Evolutionary conservation across 2,888 invertebrate species (phyloP).

Genomic region (Lobophora halterata): DNA sequence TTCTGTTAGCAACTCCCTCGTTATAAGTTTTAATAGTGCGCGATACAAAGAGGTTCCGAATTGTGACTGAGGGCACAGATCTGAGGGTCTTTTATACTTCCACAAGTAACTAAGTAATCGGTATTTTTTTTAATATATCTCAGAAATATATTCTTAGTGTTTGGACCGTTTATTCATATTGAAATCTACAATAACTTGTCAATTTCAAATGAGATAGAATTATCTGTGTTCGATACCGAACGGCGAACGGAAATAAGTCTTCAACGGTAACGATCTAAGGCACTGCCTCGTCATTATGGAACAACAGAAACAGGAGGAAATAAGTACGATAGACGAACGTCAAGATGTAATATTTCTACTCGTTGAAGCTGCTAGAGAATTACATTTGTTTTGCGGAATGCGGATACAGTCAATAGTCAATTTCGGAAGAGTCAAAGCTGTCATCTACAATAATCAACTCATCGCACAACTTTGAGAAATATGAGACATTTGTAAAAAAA

Average conservation of each 20-base stretch:
- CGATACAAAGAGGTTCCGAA: slow-evolving; percentile 58
- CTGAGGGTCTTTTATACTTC: slow-evolving; percentile 34
- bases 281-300: slow-evolving; percentile 56
- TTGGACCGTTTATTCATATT: too few relatives aligned
- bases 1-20: slow-evolving; percentile 53
- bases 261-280: slow-evolving; percentile 45
- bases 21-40: slow-evolving; percentile 74
- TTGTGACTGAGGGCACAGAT: slow-evolving; percentile 39
- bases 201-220: slow-evolving; percentile 11
- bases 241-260: slow-evolving; percentile 47
- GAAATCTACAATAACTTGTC: too few relatives aligned
- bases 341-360: slow-evolving; percentile 17
- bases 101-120: slow-evolving; percentile 19
- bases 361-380: slow-evolving; percentile 14
- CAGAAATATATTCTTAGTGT: slow-evolving; percentile 1
- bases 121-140: neutral
- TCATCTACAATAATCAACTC: too few relatives aligned
- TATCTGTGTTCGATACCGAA: slow-evolving; percentile 26
- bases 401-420: too few relatives aligned
- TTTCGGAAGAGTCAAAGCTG: slow-evolving; percentile 4
- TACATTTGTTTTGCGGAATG: slow-evolving; percentile 7
- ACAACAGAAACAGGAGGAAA: slow-evolving; percentile 24
- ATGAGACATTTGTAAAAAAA: too few relatives aligned
- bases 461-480: too few relatives aligned
- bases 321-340: slow-evolving; percentile 29